A percentile compares a stretch with the other conserved stretches of the same genome.
Conservation (phyloP, 2,888 invertebrate genomes). For the Limnephilus marmoratus region DNA sequence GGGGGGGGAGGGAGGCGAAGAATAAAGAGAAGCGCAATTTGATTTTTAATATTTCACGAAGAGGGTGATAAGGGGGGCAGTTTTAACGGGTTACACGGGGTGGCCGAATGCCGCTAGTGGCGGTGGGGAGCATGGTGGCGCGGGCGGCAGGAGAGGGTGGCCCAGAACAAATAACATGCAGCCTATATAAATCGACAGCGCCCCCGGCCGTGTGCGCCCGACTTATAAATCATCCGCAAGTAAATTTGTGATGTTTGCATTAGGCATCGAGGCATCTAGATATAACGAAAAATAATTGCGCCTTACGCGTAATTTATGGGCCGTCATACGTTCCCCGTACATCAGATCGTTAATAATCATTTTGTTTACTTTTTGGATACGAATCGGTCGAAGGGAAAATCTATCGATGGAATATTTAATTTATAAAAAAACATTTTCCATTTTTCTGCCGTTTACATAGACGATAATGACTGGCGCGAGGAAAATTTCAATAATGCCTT, state of each 20-base stretch:
- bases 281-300: slow-evolving; percentile 66
- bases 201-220: slow-evolving; percentile 49
- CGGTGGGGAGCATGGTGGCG: slow-evolving; percentile 2
- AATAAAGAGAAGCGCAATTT: slow-evolving; percentile 79
- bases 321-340: slow-evolving; percentile 58
- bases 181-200: slow-evolving; percentile 64
- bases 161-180: slow-evolving; percentile 63
- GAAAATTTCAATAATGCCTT: slow-evolving; percentile 14
- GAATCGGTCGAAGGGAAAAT: slow-evolving; percentile 43
- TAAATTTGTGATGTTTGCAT: slow-evolving; percentile 66
- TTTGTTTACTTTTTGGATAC: slow-evolving; percentile 50
- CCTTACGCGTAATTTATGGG: slow-evolving; percentile 64
- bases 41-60: slow-evolving; percentile 80
- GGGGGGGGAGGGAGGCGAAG: slow-evolving; percentile 72
- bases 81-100: slow-evolving; percentile 73
- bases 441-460: slow-evolving; percentile 23
- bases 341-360: slow-evolving; percentile 60
- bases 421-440: slow-evolving; percentile 22
- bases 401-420: slow-evolving; percentile 26
- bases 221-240: slow-evolving; percentile 66
- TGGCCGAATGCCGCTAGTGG: slow-evolving; percentile 61
- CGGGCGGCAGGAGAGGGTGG: slow-evolving; percentile 18
- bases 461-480: slow-evolving; percentile 15
- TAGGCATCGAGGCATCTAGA: slow-evolving; percentile 62
- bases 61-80: slow-evolving; percentile 74